phyloP scores from a whole-genome alignment of 2,797 vertebrate species.

The Meriones psammophilus region DNA sequence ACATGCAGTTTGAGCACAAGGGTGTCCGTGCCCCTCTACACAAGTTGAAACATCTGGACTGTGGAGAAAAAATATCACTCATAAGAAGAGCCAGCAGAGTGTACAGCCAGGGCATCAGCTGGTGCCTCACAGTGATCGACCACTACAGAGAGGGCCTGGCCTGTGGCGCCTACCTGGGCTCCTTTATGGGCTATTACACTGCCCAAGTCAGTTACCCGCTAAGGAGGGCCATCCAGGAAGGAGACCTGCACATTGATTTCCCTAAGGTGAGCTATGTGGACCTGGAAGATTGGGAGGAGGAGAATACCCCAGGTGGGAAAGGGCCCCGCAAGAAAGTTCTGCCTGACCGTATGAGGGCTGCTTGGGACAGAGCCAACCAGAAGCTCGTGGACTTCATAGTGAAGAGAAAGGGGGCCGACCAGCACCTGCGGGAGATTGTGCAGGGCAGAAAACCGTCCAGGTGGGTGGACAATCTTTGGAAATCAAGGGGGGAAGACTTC shows the following conservation, averaged over 20 bases:
- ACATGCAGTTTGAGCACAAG: constrained; percentile 55
- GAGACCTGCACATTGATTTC: constrained; percentile 85
- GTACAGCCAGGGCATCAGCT: constrained; percentile 88
- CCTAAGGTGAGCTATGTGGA: constrained; percentile 79
- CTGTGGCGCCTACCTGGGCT: constrained; percentile 92
- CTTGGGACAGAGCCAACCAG: constrained; percentile 92
- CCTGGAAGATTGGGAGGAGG: constrained; percentile 70
- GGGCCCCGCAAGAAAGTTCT: constrained; percentile 89
- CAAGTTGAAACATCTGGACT: constrained; percentile 93
- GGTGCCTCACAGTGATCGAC: constrained; percentile 91
- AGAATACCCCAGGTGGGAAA: constrained; percentile 72
- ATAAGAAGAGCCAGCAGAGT: constrained; percentile 88
- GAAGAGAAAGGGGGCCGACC: constrained; percentile 90
- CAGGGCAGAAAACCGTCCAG: constrained; percentile 86
- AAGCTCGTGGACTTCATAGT: constrained; percentile 95
- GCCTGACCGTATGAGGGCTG: constrained; percentile 92
- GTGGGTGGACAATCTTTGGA: neutral
- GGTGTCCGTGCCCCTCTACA: constrained; percentile 89
- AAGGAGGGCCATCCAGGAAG: constrained; percentile 87
- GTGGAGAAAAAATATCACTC: constrained; percentile 90
- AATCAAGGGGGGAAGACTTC: neutral
- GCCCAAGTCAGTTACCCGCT: constrained; percentile 94
- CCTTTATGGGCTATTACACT: constrained; percentile 82
- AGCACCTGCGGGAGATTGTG: constrained; percentile 90
- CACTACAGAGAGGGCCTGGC: constrained; percentile 92